Evolutionary conservation across 2,888 invertebrate genomes (phyloP).

Genomic region (Pharmacophagus antenor): DNA sequence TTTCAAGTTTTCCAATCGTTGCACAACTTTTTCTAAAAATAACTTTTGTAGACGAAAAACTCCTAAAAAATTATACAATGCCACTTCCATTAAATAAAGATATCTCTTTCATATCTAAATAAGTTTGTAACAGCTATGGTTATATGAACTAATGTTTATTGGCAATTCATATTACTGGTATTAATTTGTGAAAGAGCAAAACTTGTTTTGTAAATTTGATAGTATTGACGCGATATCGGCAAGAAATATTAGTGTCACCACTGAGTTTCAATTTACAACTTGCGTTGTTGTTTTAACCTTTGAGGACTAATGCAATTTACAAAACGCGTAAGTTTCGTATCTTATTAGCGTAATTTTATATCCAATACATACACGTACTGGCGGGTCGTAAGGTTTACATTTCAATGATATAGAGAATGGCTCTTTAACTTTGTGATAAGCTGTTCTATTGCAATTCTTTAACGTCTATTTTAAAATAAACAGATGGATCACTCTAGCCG

Average conservation of each 20-base stretch:
- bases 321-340: slow-evolving; percentile 61
- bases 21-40: background rate
- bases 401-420: slow-evolving; percentile 27
- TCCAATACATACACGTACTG: slow-evolving; percentile 49
- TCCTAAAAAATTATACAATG: slow-evolving; percentile 3
- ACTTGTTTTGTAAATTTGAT: slow-evolving; percentile 25
- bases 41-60: background rate
- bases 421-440: slow-evolving; percentile 40
- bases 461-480: slow-evolving; percentile 46
- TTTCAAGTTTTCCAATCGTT: background rate
- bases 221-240: slow-evolving; percentile 34
- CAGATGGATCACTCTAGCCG: slow-evolving; percentile 51
- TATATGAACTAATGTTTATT: slow-evolving; percentile 7
- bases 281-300: slow-evolving; percentile 70
- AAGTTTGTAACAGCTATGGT: slow-evolving; percentile 8
- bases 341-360: no score
- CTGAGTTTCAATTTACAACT: slow-evolving; percentile 72
- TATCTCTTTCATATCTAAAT: slow-evolving; percentile 1
- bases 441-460: slow-evolving; percentile 40
- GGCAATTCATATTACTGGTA: slow-evolving; percentile 13
- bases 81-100: slow-evolving; percentile 8
- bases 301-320: slow-evolving; percentile 52
- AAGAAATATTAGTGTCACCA: slow-evolving; percentile 60
- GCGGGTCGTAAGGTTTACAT: slow-evolving; percentile 47
- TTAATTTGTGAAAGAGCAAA: slow-evolving; percentile 15